These are phyloP conservation scores for Dexiosoma caninum DNA, from an alignment of 2,888 invertebrate genomes.

Conservation along the genomic window DNA sequence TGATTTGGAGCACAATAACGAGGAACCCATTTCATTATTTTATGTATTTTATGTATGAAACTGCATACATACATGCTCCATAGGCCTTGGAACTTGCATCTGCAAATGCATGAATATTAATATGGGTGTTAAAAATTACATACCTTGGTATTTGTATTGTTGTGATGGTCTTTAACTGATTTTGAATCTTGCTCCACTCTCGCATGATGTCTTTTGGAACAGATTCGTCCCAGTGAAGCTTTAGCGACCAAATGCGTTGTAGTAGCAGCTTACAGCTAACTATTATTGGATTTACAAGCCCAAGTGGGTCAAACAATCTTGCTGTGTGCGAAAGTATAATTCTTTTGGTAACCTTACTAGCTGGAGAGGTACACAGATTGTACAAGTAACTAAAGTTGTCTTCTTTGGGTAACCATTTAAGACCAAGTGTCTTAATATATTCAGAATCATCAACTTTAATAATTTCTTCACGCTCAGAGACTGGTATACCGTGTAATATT, in stretches of 20 bases:
- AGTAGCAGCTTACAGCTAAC: not conserved
- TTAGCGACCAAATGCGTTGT: slow-evolving; percentile 26
- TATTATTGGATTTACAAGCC: slow-evolving; percentile 28
- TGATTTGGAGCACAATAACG: slow-evolving; percentile 38
- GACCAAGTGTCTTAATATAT: too few species aligned
- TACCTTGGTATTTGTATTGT: slow-evolving; percentile 27
- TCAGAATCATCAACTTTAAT: too few species aligned
- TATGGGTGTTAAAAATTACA: slow-evolving; percentile 1
- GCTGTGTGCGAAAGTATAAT: slow-evolving; percentile 27
- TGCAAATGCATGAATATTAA: slow-evolving; percentile 49
- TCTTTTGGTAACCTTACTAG: slow-evolving; percentile 9
- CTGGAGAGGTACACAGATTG: not conserved
- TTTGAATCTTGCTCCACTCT: slow-evolving; percentile 2
- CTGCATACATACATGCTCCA: slow-evolving; percentile 41
- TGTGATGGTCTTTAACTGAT: not conserved
- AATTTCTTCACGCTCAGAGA: too few species aligned
- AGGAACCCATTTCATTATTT: not conserved
- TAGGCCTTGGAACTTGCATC: slow-evolving; percentile 46
- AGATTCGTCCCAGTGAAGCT: slow-evolving; percentile 52
- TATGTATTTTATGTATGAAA: not conserved
- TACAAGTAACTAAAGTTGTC: too few species aligned
- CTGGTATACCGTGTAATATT: too few species aligned
- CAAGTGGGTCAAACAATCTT: slow-evolving; percentile 36
- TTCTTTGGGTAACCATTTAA: too few species aligned
- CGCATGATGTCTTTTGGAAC: slow-evolving; percentile 23